Base-by-base conservation (phyloP, 2,888 invertebrate genomes). In the Timandra comae region DNA sequence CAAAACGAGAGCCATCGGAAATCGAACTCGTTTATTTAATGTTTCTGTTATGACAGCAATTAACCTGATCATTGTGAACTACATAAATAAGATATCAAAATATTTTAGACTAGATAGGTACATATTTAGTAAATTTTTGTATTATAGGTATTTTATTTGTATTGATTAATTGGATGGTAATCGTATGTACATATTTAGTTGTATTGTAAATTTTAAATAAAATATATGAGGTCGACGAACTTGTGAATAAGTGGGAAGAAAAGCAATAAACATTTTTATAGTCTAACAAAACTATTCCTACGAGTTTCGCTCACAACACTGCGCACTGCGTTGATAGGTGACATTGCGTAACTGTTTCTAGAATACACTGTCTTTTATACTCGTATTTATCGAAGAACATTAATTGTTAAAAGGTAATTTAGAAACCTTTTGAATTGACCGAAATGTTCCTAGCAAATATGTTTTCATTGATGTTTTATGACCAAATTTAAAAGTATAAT, bases 231-330 rank as follows among this genome's bases (percentile, higher is more conserved):
- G 66, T 70, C 63, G 52, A 50, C 52, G 72, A 76, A 69, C 77
- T 64, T 52, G 41, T 45, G 58, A 56, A 57, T 59, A 72, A 77
- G 72, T 77, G 73, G 74, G 74, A 78, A 76, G 76, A 75, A 72
- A 74, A 69, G 77, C 62, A 56, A 79, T 81, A 79, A 78, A 76
- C 49, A 53, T 65, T 75, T 75, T 80, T 78, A 79, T 76, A 62
- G 69, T 56, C 57, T 56, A 54, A 65, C 64, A 60, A 60, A 62
- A 59, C 52, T 65, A 67, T 49, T 66, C 61, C 59, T 64, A 54
- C 52, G 50, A 52, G 57, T 65, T 66, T 56, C 50, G 58, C 56
- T 65, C 55, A 49, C 49, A 57, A 61, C 66, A 61, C 37, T 30
- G n/a, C 41, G 37, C 41, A 39, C 36, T 41, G 40, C 24, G 24